Base-by-base conservation (phyloP, 2,113 vertebrate genomes). In the Indri indri region DNA sequence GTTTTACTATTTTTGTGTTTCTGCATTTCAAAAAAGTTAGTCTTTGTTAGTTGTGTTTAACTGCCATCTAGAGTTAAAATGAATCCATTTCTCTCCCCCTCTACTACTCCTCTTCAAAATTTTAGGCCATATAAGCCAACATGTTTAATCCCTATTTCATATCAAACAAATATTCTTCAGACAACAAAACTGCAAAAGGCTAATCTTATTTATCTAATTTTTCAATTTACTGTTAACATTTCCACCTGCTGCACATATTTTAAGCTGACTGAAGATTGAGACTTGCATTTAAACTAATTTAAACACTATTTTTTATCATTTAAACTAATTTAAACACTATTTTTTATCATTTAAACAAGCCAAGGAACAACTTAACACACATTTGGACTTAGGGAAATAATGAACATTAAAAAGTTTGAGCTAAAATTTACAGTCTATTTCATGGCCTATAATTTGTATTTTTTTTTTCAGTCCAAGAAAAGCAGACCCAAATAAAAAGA, bases 21-120 rank as follows among this genome's bases (percentile, higher is more conserved):
- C 74, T 93, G 30, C 94, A 91, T 71, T 96, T 97, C 79, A 32
- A 77, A 95, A 94, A 94, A 93, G 85, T 90, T 95, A 76, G 54
- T 88, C 89, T 97, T 94, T 80, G 97, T 98, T 98, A 97, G 98
- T 95, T 99, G 98, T 98, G 98, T 98, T 99, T 97, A 98, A 98
- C 98, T 99, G 99, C 99, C 99, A 99, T 94, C 99, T 99, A 99
- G 98, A 97, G 99, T 98, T 98, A 95, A 76, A 98, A 97, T 73
- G 92, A 97, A 98, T 87, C 79, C 84, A 94, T 96, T 98, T 98
- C 80, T 42, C 71, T 88, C 96, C 57, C 45, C 85, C 11, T 95
- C 42, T 80, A 61, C 37, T 94, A 66, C 9, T 91, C 6, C 30
- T 80, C 65, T 91, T 92, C 50, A 94, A 90, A 90, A 87, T 32